Evolutionary conservation across 2,888 invertebrate species (phyloP), one percentile per base, ranked within the genome.

Genomic region (Palloptera scutellata): DNA sequence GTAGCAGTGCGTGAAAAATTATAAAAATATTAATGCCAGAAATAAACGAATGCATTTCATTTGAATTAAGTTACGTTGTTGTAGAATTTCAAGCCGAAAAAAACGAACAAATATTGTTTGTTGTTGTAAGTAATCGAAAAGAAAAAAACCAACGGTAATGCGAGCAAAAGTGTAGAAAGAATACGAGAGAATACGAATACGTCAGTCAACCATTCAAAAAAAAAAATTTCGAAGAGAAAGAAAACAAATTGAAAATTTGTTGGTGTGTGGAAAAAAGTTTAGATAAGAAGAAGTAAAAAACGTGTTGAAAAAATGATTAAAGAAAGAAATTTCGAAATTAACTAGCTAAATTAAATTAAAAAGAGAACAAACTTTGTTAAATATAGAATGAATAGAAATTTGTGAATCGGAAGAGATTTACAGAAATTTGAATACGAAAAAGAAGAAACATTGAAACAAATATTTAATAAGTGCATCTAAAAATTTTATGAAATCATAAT

Each of bases 61-160:
- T 30, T 30, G 30, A 30, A 30, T 30, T 30, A 30, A 30, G 2
- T 30, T 30, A 4, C 30, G 30, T 30, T 42, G 40, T 19, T 42
- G 40, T 19, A 61, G 52, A 43, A 59, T 20, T 45, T 59, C 17
- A 43, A 12, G 45, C 15, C n/a, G 53, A 52, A 15, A 61, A n/a
- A 53, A 61, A 45, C 45, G 59, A 43, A 48, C 45, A 30, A 30
- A 30, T 30, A 30, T 30, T 30, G 30, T 30, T 30, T 30, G 30
- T 30, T 30, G 30, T 30, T 30, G 30, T 30, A 30, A 2, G 30
- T 30, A 30, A 4, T 6, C 3, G n/a, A 15, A 61, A 52, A n/a
- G 9, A 61, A 13, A 30, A 48, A 61, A 12, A 15, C 19, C 13
- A 30, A 48, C 45, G 42, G 15, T 17, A 41, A 41, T 41, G 57